A percentile compares a stretch with the other conserved stretches of the same genome.
Evolutionary conservation across 2,888 invertebrate species (phyloP).

Genomic region (Gerris lacustris): DNA sequence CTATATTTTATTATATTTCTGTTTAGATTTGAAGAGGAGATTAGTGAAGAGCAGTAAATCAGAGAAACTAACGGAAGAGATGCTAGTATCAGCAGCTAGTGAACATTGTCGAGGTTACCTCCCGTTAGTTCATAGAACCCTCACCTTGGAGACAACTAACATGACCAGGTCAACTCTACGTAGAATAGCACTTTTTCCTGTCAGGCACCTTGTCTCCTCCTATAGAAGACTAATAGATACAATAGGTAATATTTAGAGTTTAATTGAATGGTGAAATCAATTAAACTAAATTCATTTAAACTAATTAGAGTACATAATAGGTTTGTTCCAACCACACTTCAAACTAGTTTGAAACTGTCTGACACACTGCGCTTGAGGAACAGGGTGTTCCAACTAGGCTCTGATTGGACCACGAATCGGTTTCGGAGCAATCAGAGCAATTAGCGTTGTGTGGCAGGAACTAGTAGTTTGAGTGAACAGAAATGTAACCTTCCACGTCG

Average conservation of each 20-base stretch:
- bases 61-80: constrained; percentile 66
- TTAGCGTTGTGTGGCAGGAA: no score
- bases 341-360: no score
- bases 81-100: constrained; percentile 65
- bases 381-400: no score
- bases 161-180: constrained; percentile 39
- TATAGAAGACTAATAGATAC: constrained; percentile 55
- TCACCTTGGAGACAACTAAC: constrained; percentile 44
- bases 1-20: background rate
- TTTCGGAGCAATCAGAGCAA: no score
- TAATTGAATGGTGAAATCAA: background rate
- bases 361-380: no score
- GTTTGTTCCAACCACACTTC: no score
- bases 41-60: constrained; percentile 40
- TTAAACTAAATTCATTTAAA: no score
- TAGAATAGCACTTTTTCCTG: constrained; percentile 58
- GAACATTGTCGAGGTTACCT: constrained; percentile 68
- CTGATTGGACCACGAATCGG: no score
- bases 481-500: no score
- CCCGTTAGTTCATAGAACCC: constrained; percentile 57
- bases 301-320: no score
- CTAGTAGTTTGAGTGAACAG: no score
- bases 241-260: constrained; percentile 33
- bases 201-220: constrained; percentile 55
- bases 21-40: background rate